Percentiles rank a stretch among this genome's conserved stretches.
These are phyloP conservation scores for Rhabdomys dilectus DNA, from an alignment of 2,113 vertebrate genomes.

Conservation along the genomic window DNA sequence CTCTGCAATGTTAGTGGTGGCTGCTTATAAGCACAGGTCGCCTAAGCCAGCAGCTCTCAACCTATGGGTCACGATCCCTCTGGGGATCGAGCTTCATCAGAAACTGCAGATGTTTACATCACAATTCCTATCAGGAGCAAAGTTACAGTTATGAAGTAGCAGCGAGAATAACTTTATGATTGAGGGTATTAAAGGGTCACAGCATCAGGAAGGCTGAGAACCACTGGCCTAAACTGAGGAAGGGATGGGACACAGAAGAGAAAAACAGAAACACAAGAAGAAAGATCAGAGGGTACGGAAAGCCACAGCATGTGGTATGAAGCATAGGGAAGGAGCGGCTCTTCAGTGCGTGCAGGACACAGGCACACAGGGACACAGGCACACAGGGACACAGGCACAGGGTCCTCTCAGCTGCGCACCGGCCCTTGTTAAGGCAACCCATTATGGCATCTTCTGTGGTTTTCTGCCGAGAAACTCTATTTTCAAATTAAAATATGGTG, in stretches of 20 bases:
- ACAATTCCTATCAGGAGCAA: not conserved
- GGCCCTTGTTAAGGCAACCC: not conserved
- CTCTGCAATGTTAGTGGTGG: not conserved
- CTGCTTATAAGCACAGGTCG: not conserved
- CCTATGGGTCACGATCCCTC: not conserved
- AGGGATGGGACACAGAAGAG: not conserved
- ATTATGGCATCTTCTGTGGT: fast-evolving
- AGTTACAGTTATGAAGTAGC: not conserved
- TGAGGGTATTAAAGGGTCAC: not conserved
- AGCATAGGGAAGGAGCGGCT: not conserved
- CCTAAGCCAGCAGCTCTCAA: not conserved
- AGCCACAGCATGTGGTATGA: not conserved
- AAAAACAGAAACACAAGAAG: not conserved
- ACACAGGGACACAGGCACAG: too few species aligned
- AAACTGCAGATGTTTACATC: not conserved
- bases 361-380: fast-evolving
- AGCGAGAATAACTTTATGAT: not conserved
- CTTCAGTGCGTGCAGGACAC: not conserved
- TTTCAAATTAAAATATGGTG: constrained; percentile 18
- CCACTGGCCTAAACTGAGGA: not conserved
- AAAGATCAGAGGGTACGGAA: not conserved
- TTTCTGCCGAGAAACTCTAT: not conserved
- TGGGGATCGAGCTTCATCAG: not conserved
- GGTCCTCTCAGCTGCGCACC: fast-evolving
- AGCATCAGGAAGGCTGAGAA: not conserved